These are phyloP conservation scores for Metaphire vulgaris DNA, from an alignment of 1,140 invertebrate species.

Conservation along the genomic window DNA sequence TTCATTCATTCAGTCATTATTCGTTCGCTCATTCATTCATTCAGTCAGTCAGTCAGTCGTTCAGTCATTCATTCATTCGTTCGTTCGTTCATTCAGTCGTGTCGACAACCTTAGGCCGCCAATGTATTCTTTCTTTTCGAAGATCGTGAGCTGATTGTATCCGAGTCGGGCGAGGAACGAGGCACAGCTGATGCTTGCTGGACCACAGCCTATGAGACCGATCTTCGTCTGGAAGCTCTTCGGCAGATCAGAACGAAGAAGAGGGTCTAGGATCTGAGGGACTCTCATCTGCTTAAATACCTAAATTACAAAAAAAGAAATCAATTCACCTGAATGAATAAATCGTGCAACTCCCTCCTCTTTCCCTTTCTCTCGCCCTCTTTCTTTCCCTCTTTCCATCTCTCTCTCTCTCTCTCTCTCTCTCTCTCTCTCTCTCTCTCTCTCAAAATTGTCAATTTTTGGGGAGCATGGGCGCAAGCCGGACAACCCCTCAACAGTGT, in stretches of 20 bases:
- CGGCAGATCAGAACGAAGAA: slow-evolving; percentile 50
- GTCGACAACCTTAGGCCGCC: slow-evolving; percentile 90
- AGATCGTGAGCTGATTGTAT: slow-evolving; percentile 84
- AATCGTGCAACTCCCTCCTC: slow-evolving; percentile 2
- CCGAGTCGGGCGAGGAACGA: slow-evolving; percentile 88
- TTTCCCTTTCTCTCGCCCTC: too few relatives aligned
- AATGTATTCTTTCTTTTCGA: slow-evolving; percentile 77
- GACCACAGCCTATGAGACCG: slow-evolving; percentile 85
- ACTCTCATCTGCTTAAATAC: slow-evolving; percentile 90
- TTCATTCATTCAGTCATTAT: too few relatives aligned
- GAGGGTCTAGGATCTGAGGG: slow-evolving; percentile 71
- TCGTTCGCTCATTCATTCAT: too few relatives aligned
- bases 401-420: too few relatives aligned
- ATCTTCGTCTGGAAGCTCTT: slow-evolving; percentile 65
- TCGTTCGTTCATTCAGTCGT: too few relatives aligned
- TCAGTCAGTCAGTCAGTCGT: too few relatives aligned
- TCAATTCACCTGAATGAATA: slow-evolving; percentile 14
- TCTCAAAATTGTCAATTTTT: too few relatives aligned
- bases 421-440: too few relatives aligned
- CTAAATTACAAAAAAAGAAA: slow-evolving; percentile 55
- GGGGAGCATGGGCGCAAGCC: too few relatives aligned
- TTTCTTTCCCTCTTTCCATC: too few relatives aligned
- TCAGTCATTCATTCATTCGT: too few relatives aligned
- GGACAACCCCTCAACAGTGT: too few relatives aligned
- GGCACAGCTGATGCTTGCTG: slow-evolving; percentile 92